phyloP scores from a whole-genome alignment of 2,888 invertebrate genomes.

The Pseudococcus longispinus region DNA sequence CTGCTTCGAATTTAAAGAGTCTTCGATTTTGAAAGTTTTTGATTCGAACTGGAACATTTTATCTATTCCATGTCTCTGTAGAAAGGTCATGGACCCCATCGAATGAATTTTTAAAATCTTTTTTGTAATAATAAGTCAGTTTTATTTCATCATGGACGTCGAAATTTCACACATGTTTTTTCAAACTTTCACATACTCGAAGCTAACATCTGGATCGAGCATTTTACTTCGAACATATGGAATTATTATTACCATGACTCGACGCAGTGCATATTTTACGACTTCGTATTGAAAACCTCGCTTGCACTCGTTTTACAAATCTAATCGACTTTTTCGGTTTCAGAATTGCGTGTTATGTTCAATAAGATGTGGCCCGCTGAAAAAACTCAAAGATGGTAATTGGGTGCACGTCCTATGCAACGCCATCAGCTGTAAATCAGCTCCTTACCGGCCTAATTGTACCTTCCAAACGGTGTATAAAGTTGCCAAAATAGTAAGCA shows the following conservation, averaged over 20 bases:
- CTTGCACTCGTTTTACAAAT: background rate
- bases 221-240: background rate
- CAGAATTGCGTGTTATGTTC: constrained; percentile 68
- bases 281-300: background rate
- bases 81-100: no score
- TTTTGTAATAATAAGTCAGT: no score
- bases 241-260: background rate
- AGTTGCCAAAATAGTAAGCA: constrained; percentile 16
- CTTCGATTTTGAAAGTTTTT: no score
- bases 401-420: constrained; percentile 67
- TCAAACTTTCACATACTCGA: background rate
- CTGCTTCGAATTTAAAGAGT: no score
- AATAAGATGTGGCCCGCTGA: constrained; percentile 71
- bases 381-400: constrained; percentile 69
- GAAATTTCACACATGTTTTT: background rate
- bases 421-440: constrained; percentile 47
- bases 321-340: constrained; percentile 50
- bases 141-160: background rate
- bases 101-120: no score
- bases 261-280: no score
- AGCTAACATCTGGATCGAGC: background rate
- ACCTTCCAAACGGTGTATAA: constrained; percentile 60
- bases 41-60: no score
- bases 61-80: no score
- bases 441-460: constrained; percentile 57